Evolutionary conservation across 2,888 invertebrate genomes (phyloP), one percentile per base, ranked within the genome.

Genomic region (Fragum fragum): DNA sequence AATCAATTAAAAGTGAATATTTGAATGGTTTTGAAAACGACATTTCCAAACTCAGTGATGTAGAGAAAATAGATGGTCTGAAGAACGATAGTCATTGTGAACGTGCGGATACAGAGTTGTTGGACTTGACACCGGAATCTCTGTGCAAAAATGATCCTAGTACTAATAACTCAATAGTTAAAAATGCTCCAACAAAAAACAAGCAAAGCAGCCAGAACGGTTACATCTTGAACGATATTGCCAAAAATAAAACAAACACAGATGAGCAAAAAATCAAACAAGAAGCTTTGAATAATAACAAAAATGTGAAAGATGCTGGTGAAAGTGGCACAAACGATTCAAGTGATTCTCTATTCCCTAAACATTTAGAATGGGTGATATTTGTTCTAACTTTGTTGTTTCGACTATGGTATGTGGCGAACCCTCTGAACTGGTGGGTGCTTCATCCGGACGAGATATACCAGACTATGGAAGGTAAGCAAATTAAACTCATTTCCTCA

Each of bases 401-500:
- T 7, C 79, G 92, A 39, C 61, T 90, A 32, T 21, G 52, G 14
- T 89, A 92, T 71, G 91, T 92, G 7, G 75, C 74, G 0, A 63
- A 90, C 16, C 86, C 85, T 7, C 42, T 66, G 9, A 91, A 90
- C 71, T 91, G 92, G 91, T 93, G 93, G 93, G 84, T 92, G 23
- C 74, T 91, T 7, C 93, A 93, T 72, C 93, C 93, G 0, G 93
- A 93, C 76, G 93, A 93, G 74, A 84, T 92, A 9, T 93, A 87
- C 70, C 93, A 93, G 74, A 90, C 92, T 0, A 68, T 92, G 1
- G 93, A 93, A 90, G 91, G 93, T 93, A 77, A 63, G 75, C 3
- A 36, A n/a, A n/a, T n/a, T n/a, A n/a, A n/a, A n/a, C n/a, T n/a
- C n/a, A n/a, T n/a, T n/a, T n/a, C n/a, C n/a, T n/a, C n/a, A n/a